phyloP scores from a whole-genome alignment of 2,797 vertebrate genomes.

The Molossus molossus region DNA sequence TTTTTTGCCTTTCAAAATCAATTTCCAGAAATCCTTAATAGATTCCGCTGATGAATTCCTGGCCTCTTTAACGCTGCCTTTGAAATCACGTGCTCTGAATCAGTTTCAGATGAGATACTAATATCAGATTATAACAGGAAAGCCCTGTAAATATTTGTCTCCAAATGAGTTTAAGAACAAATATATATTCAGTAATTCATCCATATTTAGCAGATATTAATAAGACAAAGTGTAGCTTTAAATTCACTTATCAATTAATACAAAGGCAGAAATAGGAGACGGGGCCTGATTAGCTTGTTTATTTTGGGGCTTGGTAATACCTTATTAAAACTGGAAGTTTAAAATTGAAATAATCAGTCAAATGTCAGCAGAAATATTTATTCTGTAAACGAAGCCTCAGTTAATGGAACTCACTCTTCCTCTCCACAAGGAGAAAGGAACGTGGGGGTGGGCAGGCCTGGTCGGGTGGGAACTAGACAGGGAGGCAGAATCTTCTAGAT shows the following conservation, averaged over 20 bases:
- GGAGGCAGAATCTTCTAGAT: not conserved
- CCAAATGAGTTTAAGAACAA: conserved; percentile 92
- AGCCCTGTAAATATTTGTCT: conserved; percentile 93
- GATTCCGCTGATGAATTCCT: conserved; percentile 91
- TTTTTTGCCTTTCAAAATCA: conserved; percentile 87
- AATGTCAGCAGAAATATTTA: conserved; percentile 92
- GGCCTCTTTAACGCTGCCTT: conserved; percentile 89
- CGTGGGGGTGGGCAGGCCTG: not conserved
- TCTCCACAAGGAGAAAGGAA: not conserved
- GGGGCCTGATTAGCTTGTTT: conserved; percentile 91
- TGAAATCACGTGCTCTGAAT: conserved; percentile 90
- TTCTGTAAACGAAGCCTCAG: conserved; percentile 89
- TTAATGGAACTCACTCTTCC: conserved; percentile 88
- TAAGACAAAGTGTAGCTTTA: conserved; percentile 92
- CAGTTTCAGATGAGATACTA: conserved; percentile 92
- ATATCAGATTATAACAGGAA: conserved; percentile 92
- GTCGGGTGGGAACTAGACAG: not conserved
- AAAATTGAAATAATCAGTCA: conserved; percentile 91
- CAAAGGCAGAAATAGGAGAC: conserved; percentile 90
- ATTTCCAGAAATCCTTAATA: conserved; percentile 90
- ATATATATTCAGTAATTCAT: conserved; percentile 93
- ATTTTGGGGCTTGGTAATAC: conserved; percentile 90
- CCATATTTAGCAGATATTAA: conserved; percentile 93
- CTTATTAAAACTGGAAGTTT: conserved; percentile 92
- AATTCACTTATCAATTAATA: conserved; percentile 92